Percentiles rank a stretch among this genome's conserved stretches.
Evolutionary conservation across 2,888 invertebrate genomes (phyloP).

Genomic region (Tipula lateralis): DNA sequence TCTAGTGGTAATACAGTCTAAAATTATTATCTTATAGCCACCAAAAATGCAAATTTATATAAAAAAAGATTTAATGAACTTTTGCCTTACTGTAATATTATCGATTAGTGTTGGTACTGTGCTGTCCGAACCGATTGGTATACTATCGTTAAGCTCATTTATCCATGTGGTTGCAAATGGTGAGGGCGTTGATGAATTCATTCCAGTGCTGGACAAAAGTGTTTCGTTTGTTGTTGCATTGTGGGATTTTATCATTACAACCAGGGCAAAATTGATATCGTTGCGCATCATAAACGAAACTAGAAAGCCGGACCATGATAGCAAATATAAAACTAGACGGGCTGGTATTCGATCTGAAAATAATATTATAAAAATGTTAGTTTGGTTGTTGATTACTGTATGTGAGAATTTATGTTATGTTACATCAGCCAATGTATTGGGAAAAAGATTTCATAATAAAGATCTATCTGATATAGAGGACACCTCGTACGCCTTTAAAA

Average conservation of each 20-base stretch:
- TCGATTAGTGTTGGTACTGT: background rate
- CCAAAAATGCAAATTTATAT: slow-evolving; percentile 1
- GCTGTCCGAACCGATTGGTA: slow-evolving; percentile 33
- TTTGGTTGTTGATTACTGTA: too few species aligned
- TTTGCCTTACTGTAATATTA: background rate
- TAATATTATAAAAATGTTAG: too few species aligned
- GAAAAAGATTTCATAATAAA: too few species aligned
- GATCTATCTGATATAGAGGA: too few species aligned
- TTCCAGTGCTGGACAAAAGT: background rate
- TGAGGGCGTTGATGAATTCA: background rate
- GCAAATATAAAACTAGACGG: slow-evolving; percentile 62
- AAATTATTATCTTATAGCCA: slow-evolving; percentile 26
- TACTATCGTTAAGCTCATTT: slow-evolving; percentile 34
- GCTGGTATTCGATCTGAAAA: slow-evolving; percentile 55
- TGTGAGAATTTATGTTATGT: too few species aligned
- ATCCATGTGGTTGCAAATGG: background rate
- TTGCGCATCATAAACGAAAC: slow-evolving; percentile 73
- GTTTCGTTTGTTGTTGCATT: background rate
- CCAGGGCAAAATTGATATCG: slow-evolving; percentile 66
- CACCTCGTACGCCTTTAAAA: too few species aligned
- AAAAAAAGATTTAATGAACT: background rate
- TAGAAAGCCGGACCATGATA: slow-evolving; percentile 67
- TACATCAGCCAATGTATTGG: too few species aligned
- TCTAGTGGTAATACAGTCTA: slow-evolving; percentile 29
- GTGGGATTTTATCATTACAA: slow-evolving; percentile 56